Evolutionary conservation across 1,140 invertebrate genomes (phyloP).

Genomic region (Babylonia areolata): DNA sequence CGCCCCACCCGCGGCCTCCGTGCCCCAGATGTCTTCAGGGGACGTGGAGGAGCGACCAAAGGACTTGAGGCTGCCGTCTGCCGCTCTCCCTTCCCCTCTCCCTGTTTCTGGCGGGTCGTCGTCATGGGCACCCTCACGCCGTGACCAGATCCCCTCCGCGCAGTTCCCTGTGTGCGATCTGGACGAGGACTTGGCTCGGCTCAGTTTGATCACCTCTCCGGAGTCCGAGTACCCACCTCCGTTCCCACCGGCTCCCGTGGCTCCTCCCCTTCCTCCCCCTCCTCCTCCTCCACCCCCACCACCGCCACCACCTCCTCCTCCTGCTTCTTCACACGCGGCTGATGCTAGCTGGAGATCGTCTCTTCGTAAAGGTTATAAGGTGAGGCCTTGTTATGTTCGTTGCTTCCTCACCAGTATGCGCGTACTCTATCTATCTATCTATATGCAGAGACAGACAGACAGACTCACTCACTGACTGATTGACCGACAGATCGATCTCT

Average conservation of each 20-base stretch:
- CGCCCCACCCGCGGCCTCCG: background rate
- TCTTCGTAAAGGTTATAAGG: background rate
- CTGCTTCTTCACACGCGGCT: background rate
- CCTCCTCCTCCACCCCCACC: slow-evolving; percentile 59
- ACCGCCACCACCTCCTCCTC: no score
- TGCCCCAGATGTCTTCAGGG: background rate
- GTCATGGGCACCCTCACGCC: background rate
- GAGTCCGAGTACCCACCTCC: slow-evolving; percentile 42
- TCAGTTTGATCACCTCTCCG: slow-evolving; percentile 34
- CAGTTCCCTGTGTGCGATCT: slow-evolving; percentile 25
- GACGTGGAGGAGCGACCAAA: background rate
- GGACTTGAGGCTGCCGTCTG: background rate
- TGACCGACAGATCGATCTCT: no score
- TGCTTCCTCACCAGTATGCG: no score
- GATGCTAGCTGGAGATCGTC: background rate
- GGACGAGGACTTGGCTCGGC: slow-evolving; percentile 32
- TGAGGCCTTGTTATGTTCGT: background rate
- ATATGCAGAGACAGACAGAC: background rate
- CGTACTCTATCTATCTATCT: background rate
- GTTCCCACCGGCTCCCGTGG: slow-evolving; percentile 44
- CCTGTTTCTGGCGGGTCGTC: slow-evolving; percentile 8
- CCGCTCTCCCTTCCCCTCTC: slow-evolving; percentile 17
- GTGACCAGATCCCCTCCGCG: background rate
- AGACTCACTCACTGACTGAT: no score
- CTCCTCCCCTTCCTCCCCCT: slow-evolving; percentile 54